These are phyloP conservation scores for Luperina nickerlii DNA, from an alignment of 2,888 invertebrate species.

Conservation along the genomic window DNA sequence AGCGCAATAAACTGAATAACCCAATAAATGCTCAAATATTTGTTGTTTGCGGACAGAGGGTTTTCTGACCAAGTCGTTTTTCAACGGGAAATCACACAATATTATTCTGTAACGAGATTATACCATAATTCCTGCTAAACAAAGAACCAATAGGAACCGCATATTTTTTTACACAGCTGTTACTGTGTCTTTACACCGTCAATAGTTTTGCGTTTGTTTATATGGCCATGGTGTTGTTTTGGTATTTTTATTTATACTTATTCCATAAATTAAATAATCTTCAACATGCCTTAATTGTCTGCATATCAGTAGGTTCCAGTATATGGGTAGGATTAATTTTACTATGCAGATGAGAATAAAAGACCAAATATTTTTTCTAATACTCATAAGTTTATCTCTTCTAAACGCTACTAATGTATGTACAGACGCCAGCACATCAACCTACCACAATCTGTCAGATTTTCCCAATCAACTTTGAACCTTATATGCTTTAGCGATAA, in stretches of 20 bases:
- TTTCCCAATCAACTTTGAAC: too few species aligned
- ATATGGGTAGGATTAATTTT: not conserved
- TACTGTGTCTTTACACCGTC: not conserved
- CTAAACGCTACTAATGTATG: not conserved
- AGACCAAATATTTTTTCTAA: not conserved
- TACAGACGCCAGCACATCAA: too few species aligned
- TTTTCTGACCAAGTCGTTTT: constrained; percentile 24
- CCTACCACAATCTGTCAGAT: too few species aligned
- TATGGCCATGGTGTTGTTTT: not conserved
- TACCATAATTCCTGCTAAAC: constrained; percentile 26
- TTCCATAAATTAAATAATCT: not conserved
- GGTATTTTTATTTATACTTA: not conserved
- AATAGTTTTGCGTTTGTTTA: not conserved
- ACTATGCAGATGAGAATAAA: not conserved
- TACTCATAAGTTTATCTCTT: not conserved
- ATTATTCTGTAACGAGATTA: constrained; percentile 39
- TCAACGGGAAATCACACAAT: constrained; percentile 23
- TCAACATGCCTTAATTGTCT: not conserved
- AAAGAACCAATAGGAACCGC: constrained; percentile 10
- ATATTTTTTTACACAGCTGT: too few species aligned
- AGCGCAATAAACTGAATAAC: constrained; percentile 41
- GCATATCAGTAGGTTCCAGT: not conserved
- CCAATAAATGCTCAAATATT: constrained; percentile 46
- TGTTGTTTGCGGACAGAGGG: constrained; percentile 41
- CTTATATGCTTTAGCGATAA: too few species aligned